These are phyloP conservation scores for Paedocypris sp. DNA, from an alignment of 2,113 vertebrate species.

Conservation along the genomic window DNA sequence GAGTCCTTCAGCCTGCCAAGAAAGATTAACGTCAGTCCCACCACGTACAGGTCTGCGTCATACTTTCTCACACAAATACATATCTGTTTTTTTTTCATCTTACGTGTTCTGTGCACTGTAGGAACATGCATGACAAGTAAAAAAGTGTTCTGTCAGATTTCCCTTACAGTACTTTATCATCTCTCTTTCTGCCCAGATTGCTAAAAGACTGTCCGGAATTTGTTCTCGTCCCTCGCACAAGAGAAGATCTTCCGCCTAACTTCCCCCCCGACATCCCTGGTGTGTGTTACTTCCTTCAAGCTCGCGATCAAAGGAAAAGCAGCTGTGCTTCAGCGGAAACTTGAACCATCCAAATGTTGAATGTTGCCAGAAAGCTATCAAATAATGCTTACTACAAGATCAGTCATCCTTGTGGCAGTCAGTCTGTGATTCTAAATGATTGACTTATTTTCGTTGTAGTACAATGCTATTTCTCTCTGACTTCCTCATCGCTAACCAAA, in stretches of 20 bases:
- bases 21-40: constrained; percentile 92
- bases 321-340: constrained; percentile 35
- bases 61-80: no score
- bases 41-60: constrained; percentile 95
- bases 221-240: constrained; percentile 82
- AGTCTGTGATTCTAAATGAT: neutral
- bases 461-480: neutral
- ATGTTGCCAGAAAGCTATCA: constrained; percentile 10
- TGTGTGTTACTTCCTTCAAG: constrained; percentile 93
- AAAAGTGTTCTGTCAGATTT: no score
- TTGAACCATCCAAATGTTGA: constrained; percentile 24
- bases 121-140: no score
- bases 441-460: neutral
- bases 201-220: constrained; percentile 84
- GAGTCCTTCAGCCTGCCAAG: constrained; percentile 87
- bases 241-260: constrained; percentile 89
- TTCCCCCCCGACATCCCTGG: constrained; percentile 91
- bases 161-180: neutral
- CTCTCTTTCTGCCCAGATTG: constrained; percentile 64
- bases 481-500: constrained; percentile 5
- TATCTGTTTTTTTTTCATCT: no score
- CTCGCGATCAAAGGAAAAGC: constrained; percentile 52
- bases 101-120: no score
- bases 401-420: constrained; percentile 3
- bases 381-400: constrained; percentile 2